phyloP scores from a whole-genome alignment of 2,797 vertebrate species.

The Pipistrellus kuhlii region DNA sequence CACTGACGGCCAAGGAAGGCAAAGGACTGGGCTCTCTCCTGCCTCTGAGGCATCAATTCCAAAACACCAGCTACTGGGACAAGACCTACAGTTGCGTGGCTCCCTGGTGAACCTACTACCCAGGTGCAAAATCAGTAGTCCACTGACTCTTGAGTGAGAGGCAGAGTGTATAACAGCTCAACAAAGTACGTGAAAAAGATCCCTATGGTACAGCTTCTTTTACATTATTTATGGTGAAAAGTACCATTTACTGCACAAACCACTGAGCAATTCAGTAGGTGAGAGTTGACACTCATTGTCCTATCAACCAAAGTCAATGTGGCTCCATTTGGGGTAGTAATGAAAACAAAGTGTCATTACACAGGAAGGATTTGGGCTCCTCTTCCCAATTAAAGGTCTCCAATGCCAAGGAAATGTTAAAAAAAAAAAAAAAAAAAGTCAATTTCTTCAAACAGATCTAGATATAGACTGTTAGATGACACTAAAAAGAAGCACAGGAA shows the following conservation, averaged over 20 bases:
- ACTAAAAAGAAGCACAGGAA: neutral
- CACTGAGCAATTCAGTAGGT: neutral
- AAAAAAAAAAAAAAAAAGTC: neutral
- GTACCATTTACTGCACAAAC: neutral
- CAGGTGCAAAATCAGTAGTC: neutral
- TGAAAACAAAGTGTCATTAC: neutral
- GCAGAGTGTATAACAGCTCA: neutral
- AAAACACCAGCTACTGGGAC: neutral
- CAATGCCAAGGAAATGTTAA: neutral
- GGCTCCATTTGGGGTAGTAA: neutral
- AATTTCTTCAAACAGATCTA: neutral
- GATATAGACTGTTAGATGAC: neutral
- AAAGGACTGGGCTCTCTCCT: neutral
- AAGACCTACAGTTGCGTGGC: neutral
- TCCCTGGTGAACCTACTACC: neutral
- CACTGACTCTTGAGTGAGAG: neutral
- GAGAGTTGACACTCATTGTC: too few species aligned
- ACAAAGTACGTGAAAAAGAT: neutral
- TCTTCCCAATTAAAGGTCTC: neutral
- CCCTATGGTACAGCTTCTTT: neutral
- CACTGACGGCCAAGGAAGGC: neutral
- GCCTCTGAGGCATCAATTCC: neutral
- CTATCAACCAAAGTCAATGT: neutral
- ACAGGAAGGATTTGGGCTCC: neutral
- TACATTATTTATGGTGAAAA: neutral